A percentile compares a stretch with the other conserved stretches of the same genome.
Conservation (phyloP, 2,888 invertebrate genomes). For the Agriopis marginaria region DNA sequence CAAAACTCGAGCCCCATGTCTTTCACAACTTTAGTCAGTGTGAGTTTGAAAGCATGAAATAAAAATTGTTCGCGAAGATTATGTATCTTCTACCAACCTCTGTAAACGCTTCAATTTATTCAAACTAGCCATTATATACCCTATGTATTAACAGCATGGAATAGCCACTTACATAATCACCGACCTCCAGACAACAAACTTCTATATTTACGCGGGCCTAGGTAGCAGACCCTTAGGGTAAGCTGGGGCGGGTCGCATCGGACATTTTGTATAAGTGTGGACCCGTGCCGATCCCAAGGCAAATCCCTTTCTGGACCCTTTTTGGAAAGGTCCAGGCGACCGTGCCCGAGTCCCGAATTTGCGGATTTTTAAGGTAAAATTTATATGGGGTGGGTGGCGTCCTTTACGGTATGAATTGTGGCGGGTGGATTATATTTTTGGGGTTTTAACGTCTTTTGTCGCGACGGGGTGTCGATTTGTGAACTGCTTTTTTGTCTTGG, state of each 20-base stretch:
- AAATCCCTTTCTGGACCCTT: constrained; percentile 86
- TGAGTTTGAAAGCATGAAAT: neutral
- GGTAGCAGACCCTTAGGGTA: constrained; percentile 72
- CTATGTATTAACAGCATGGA: constrained; percentile 21
- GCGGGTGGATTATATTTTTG: constrained; percentile 48
- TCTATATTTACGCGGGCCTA: constrained; percentile 80
- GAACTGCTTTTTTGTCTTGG: constrained; percentile 33
- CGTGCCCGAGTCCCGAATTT: constrained; percentile 83
- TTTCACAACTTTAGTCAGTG: no score
- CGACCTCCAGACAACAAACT: constrained; percentile 73
- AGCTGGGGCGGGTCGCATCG: constrained; percentile 73
- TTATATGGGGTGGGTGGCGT: constrained; percentile 73
- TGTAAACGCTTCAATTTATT: neutral
- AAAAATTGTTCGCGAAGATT: neutral
- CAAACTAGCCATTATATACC: constrained; percentile 2
- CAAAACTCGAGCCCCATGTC: no score
- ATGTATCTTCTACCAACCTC: neutral
- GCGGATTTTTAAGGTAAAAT: constrained; percentile 86
- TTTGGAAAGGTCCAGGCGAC: constrained; percentile 77
- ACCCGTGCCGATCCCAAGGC: constrained; percentile 79
- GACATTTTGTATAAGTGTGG: constrained; percentile 86
- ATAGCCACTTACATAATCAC: constrained; percentile 65
- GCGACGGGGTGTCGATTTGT: constrained; percentile 38
- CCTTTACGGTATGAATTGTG: constrained; percentile 50
- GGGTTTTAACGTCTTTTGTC: constrained; percentile 45